phyloP scores from a whole-genome alignment of 2,888 invertebrate genomes.

The Sericinus montela region DNA sequence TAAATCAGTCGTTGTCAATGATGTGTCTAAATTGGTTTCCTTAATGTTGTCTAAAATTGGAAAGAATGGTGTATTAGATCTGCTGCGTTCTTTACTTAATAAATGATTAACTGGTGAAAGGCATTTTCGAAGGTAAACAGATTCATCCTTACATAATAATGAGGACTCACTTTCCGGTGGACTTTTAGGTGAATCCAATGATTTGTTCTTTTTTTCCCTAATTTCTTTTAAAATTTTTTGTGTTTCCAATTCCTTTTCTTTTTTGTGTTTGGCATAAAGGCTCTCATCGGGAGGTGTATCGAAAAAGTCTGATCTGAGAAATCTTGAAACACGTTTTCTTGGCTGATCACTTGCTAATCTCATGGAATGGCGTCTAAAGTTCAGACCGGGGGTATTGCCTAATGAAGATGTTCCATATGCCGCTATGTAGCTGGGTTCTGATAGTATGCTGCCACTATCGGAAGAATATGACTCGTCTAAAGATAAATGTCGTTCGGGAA shows the following conservation, averaged over 20 bases:
- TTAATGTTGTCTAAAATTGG: conserved; percentile 74
- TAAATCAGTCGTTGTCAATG: conserved; percentile 18
- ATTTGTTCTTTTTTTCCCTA: conserved; percentile 78
- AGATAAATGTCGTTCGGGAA: conserved; percentile 57
- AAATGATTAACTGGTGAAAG: conserved; percentile 55
- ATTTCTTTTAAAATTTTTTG: conserved; percentile 84
- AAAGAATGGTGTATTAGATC: conserved; percentile 70
- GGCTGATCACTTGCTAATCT: conserved; percentile 56
- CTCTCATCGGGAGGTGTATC: conserved; percentile 84
- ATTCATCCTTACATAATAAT: conserved; percentile 41
- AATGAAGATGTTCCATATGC: conserved; percentile 45
- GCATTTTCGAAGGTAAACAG: conserved; percentile 44
- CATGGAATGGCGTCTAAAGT: conserved; percentile 49
- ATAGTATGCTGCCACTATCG: conserved; percentile 48
- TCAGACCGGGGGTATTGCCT: conserved; percentile 26
- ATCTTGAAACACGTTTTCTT: conserved; percentile 84
- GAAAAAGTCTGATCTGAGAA: conserved; percentile 88
- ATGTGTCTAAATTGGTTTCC: conserved; percentile 55
- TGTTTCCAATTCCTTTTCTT: conserved; percentile 83
- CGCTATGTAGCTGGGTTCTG: conserved; percentile 62
- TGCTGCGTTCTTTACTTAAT: conserved; percentile 59
- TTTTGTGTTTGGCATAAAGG: conserved; percentile 80
- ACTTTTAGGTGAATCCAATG: conserved; percentile 48
- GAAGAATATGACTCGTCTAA: conserved; percentile 52
- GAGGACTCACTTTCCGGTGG: conserved; percentile 41